Conservation (phyloP, 1,140 invertebrate genomes). For the Anastrepha ludens region DNA sequence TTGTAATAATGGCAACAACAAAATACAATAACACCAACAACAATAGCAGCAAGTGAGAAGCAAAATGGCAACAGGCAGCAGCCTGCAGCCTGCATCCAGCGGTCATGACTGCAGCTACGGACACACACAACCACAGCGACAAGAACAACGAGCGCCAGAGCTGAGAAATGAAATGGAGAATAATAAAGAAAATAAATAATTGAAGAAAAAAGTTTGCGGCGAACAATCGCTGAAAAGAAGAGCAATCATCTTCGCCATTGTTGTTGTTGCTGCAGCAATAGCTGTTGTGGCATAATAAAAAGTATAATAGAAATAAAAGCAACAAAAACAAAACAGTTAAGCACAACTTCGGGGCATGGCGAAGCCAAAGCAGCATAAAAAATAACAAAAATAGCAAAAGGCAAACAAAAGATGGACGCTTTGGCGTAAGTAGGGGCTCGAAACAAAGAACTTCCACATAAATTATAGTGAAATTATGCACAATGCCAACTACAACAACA, state of each 20-base stretch:
- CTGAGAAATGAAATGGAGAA: not conserved
- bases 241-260: slow-evolving; percentile 29
- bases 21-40: not conserved
- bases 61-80: not conserved
- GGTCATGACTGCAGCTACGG: not conserved
- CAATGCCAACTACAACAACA: slow-evolving; percentile 10
- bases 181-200: not conserved
- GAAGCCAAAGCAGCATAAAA: not conserved
- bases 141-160: not conserved
- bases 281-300: slow-evolving; percentile 47
- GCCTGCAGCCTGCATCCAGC: not conserved
- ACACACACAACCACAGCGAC: not conserved
- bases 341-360: not conserved
- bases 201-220: slow-evolving; percentile 16
- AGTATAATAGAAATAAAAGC: not conserved
- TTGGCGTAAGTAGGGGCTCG: not conserved
- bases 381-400: not conserved
- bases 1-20: slow-evolving; percentile 45
- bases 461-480: slow-evolving; percentile 53
- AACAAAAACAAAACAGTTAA: not conserved
- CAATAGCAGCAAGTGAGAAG: not conserved
- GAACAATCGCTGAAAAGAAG: slow-evolving; percentile 47
- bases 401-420: not conserved
- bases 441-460: not conserved
- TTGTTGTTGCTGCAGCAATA: slow-evolving; percentile 6